Evolutionary conservation across 2,888 invertebrate genomes (phyloP).

Genomic region (Drosophila setosimentum): DNA sequence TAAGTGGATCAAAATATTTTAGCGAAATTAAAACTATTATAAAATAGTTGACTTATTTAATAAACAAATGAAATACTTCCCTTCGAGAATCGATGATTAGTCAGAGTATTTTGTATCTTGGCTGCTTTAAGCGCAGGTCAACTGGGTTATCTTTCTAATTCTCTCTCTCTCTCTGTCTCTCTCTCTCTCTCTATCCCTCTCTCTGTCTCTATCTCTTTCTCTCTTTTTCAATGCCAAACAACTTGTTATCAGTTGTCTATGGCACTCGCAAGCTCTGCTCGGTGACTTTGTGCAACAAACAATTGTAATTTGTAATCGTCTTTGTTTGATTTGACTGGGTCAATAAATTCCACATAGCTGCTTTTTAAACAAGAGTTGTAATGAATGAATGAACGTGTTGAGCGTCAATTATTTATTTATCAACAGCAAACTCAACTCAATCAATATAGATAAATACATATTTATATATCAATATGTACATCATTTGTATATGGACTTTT

Average conservation of each 20-base stretch:
- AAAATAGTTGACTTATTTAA: neutral
- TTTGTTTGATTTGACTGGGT: constrained; percentile 6
- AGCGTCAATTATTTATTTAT: constrained; percentile 8
- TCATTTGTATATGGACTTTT: neutral
- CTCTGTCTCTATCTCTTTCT: neutral
- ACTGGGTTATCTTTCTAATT: constrained; percentile 22
- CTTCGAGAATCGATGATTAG: neutral
- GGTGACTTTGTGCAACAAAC: neutral
- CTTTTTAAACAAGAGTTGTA: neutral
- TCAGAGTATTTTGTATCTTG: constrained; percentile 1
- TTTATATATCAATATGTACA: neutral
- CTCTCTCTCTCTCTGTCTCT: neutral
- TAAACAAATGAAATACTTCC: neutral
- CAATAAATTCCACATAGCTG: constrained; percentile 4
- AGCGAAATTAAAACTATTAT: too few relatives aligned
- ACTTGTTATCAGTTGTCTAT: neutral
- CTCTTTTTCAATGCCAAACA: constrained; percentile 31
- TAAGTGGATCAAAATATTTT: too few relatives aligned
- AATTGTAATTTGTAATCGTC: neutral
- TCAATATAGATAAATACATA: neutral
- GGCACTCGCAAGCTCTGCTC: neutral
- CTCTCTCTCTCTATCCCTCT: neutral
- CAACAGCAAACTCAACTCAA: neutral
- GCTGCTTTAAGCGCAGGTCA: constrained; percentile 12
- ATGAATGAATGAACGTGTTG: constrained; percentile 3